Evolutionary conservation across 2,113 vertebrate species (phyloP).

Genomic region (Sinocyclocheilus rhinocerous): DNA sequence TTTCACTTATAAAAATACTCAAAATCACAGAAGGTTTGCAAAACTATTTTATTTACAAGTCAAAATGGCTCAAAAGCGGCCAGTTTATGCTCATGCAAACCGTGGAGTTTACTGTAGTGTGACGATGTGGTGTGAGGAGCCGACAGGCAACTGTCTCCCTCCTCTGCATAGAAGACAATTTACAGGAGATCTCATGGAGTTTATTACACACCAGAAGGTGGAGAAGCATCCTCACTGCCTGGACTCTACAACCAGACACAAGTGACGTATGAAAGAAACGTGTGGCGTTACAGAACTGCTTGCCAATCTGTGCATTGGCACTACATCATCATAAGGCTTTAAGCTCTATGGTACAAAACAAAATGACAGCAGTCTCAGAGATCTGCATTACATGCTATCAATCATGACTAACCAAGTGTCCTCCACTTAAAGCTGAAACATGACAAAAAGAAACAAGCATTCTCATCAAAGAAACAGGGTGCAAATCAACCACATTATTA

Average conservation of each 20-base stretch:
- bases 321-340: slow-evolving; percentile 60
- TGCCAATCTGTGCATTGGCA: slow-evolving; percentile 21
- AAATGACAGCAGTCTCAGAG: slow-evolving; percentile 74
- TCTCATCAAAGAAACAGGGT: slow-evolving; percentile 54
- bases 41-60: slow-evolving; percentile 99
- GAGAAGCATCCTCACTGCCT: slow-evolving; percentile 19
- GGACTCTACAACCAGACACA: slow-evolving; percentile 15
- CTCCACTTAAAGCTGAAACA: slow-evolving; percentile 74
- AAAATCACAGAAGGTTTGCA: slow-evolving; percentile 85
- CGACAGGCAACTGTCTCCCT: slow-evolving; percentile 61
- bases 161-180: slow-evolving; percentile 40
- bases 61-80: slow-evolving; percentile 94
- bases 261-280: neutral
- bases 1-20: neutral
- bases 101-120: slow-evolving; percentile 80
- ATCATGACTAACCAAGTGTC: slow-evolving; percentile 60
- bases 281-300: slow-evolving; percentile 12
- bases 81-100: slow-evolving; percentile 91
- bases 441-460: slow-evolving; percentile 53
- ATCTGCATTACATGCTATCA: slow-evolving; percentile 46
- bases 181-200: slow-evolving; percentile 22
- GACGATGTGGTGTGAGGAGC: slow-evolving; percentile 72
- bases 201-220: slow-evolving; percentile 6
- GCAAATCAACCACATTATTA: slow-evolving; percentile 63
- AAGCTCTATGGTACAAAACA: slow-evolving; percentile 63